Evolutionary conservation across 2,113 vertebrate species (phyloP), one percentile per base, ranked within the genome.

Genomic region (Lophura nycthemera): DNA sequence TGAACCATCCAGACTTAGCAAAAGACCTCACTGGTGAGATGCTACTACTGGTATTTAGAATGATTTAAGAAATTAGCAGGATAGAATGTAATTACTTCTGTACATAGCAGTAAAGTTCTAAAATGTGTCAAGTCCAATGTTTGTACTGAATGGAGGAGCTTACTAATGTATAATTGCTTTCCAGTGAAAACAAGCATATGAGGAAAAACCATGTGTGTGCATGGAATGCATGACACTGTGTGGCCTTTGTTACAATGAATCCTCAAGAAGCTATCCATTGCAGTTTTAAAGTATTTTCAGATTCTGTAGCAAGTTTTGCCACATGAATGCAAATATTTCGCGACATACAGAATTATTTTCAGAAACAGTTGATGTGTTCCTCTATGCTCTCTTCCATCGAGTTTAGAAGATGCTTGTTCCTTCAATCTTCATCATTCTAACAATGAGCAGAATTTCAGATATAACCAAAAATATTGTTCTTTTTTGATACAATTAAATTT

Each of bases 1-100:
- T 99, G 99, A 99, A 99, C 97, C 99, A 99, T 95, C 99, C 99
- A 92, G 99, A 99, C 96, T 97, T 99, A 98, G 99, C 99, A 92
- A 99, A 98, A 97, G 99, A 99, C 94, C 98, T 99, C 64, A 99
- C 99, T 97, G 99, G 99, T 99, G 97, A 98, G 97, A 89, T 90
- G 61, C n/a, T 61, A 36, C 3, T 76, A 67, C 69, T 87, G 42
- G 54, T n/a, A 15, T 81, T 95, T 88, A 94, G 63, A 94, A 76
- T 81, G 85, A 90, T 83, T 74, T 64, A 47, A 52, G 38, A 30
- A 77, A 57, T 32, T 38, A 79, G 71, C 40, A 72, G 59, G 66
- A 32, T 70, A 25, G 38, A 83, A 38, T 73, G 24, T 83, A 69
- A 76, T 80, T 89, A 48, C 69, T 92, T 95, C 83, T 77, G 30